Conservation (phyloP, 1,140 invertebrate species). For the Ctenoplectra terminalis region DNA sequence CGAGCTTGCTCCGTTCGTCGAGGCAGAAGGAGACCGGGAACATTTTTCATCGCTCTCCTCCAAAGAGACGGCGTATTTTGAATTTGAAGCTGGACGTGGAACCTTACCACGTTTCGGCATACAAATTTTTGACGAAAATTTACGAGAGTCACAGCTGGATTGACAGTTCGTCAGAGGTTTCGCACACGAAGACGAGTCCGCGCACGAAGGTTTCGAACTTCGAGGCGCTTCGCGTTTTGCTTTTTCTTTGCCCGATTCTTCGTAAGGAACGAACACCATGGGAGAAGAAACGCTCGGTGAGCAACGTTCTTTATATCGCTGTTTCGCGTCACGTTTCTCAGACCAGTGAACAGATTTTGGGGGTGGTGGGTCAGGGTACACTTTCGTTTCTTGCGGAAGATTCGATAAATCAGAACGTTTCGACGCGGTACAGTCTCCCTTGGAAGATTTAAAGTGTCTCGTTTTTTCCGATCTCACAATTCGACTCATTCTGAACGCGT, state of each 20-base stretch:
- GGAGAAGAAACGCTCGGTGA: neutral
- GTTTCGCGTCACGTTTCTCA: neutral
- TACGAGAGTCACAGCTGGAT: neutral
- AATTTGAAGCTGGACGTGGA: too few relatives aligned
- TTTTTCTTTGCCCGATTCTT: neutral
- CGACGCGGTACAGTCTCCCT: neutral
- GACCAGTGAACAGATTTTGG: conserved; percentile 37
- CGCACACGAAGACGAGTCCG: neutral
- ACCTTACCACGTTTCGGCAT: too few relatives aligned
- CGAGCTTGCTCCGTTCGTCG: too few relatives aligned
- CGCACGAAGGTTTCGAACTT: neutral
- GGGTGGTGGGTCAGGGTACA: conserved; percentile 18
- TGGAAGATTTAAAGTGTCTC: neutral
- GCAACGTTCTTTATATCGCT: neutral
- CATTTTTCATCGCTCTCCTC: too few relatives aligned
- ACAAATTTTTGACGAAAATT: too few relatives aligned
- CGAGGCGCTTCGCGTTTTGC: neutral
- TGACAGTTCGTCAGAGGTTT: neutral
- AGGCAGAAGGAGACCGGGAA: too few relatives aligned
- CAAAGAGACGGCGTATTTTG: too few relatives aligned
- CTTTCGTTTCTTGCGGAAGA: neutral
- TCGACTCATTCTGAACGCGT: neutral
- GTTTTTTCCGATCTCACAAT: neutral
- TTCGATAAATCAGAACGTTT: neutral
- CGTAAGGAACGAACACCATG: conserved; percentile 18